Percentiles rank a stretch among this genome's conserved stretches.
Evolutionary conservation across 2,113 vertebrate species (phyloP).

Genomic region (Takifugu bimaculatus): DNA sequence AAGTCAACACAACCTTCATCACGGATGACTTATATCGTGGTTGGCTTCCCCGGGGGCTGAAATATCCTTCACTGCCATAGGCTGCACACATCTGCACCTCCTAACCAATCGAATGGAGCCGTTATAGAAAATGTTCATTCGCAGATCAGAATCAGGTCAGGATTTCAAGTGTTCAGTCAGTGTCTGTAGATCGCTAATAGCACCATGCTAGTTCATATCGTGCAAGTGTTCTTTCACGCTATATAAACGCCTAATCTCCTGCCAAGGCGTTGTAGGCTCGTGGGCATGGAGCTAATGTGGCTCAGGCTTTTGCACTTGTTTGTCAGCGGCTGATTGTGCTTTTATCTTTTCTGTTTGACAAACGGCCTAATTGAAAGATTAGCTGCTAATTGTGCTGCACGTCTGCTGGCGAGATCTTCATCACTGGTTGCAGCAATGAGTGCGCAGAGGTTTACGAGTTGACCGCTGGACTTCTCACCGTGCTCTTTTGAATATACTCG

Average conservation of each 20-base stretch:
- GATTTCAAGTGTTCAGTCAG: no score
- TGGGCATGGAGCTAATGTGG: not conserved
- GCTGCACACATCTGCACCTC: slow-evolving; percentile 11
- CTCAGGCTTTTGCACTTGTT: not conserved
- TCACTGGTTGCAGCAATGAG: no score
- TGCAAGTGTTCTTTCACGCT: no score
- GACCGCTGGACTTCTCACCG: no score
- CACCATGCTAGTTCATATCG: no score
- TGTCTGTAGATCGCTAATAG: no score
- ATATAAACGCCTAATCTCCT: no score
- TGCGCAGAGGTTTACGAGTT: no score
- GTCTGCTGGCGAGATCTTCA: not conserved
- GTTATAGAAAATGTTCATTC: not conserved
- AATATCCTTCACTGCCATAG: not conserved
- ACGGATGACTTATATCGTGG: slow-evolving; percentile 32
- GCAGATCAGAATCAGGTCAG: no score
- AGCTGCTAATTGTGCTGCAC: not conserved
- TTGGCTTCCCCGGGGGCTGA: slow-evolving; percentile 9
- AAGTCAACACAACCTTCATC: slow-evolving; percentile 21
- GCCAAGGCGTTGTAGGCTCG: no score
- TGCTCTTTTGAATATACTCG: no score
- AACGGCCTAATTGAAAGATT: slow-evolving; percentile 5
- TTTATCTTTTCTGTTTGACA: slow-evolving; percentile 4
- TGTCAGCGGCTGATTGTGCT: not conserved
- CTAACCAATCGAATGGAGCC: not conserved